Evolutionary conservation across 2,797 vertebrate genomes (phyloP).

Genomic region (Danio tinwini): DNA sequence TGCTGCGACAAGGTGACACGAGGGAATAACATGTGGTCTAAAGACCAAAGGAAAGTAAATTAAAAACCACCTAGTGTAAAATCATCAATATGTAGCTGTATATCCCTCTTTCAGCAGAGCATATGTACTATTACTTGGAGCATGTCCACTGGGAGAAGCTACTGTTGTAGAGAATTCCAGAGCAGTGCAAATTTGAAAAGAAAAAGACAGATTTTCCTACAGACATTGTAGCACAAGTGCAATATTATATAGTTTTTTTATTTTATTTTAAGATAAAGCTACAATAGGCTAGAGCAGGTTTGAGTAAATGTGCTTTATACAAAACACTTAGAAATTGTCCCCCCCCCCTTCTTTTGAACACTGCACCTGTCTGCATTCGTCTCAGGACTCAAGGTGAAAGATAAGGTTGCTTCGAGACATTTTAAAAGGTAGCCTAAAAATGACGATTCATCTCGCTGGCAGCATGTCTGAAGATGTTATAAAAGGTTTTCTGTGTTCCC

Average conservation of each 20-base stretch:
- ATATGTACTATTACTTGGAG: conserved; percentile 61
- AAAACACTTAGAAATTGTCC: conserved; percentile 7
- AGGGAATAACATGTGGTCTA: conserved; percentile 61
- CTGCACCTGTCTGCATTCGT: conserved; percentile 61
- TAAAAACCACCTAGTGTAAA: conserved; percentile 70
- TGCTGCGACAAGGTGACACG: conserved; percentile 61
- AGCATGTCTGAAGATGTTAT: conserved; percentile 56
- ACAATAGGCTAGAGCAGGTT: not conserved
- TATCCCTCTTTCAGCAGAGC: conserved; percentile 56
- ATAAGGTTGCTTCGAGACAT: conserved; percentile 61
- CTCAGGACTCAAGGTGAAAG: conserved; percentile 62
- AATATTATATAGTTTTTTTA: conserved; percentile 1
- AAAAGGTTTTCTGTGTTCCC: conserved; percentile 62
- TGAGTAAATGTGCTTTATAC: not conserved
- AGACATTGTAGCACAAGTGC: not conserved
- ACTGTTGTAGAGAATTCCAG: conserved; percentile 36
- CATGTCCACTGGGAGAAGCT: conserved; percentile 55
- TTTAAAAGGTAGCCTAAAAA: conserved; percentile 63
- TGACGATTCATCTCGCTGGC: conserved; percentile 63
- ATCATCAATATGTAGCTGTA: conserved; percentile 65
- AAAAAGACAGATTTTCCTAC: conserved; percentile 5
- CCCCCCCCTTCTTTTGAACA: conserved; percentile 17
- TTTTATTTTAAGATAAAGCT: conserved; percentile 4
- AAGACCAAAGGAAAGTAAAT: conserved; percentile 67
- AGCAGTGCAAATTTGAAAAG: conserved; percentile 27